Evolutionary conservation across 1,140 invertebrate genomes (phyloP), one percentile per base, ranked within the genome.

Genomic region (Diorhabda sublineata): DNA sequence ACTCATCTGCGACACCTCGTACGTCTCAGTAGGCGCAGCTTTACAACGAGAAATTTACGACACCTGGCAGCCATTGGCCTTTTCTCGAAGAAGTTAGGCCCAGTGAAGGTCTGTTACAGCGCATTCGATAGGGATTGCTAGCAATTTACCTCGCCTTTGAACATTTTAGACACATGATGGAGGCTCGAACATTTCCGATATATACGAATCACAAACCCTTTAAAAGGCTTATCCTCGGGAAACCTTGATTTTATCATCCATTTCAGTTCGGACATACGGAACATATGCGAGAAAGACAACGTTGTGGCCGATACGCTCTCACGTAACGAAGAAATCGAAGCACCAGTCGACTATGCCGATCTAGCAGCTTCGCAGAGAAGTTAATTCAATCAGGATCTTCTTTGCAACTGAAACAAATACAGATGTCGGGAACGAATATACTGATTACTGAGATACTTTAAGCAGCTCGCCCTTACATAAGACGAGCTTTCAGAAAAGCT

Each of bases 51-150:
- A 43, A n/a, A 59, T 61, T n/a, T 43, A 72, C 6, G 64, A 70
- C 5, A n/a, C 64, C 5, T 77, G 77, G 73, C 66, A 79, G 72
- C 82, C 82, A 4, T 67, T 84, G 1, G 79, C 68, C 6, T 84
- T 83, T 83, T 80, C 66, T 80, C 76, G 6, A 78, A 74, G 62
- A 79, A 78, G 66, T 67, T 83, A 4, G 72, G 60, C 4, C n/a
- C 68, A 8, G 42, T 79, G 3, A 66, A 82, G 63, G 76, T 11
- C 11, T 11, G 11, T 11, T 11, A 11, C 11, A 11, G 11, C 11
- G 11, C 11, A 11, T 11, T 11, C 11, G 11, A 11, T 11, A 11
- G 11, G 11, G 11, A 11, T 11, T 11, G 11, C 11, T 11, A 11
- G 11, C 11, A 11, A 11, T 11, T 11, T 11, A 11, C 11, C 11